These are phyloP conservation scores for Eupithecia subfuscata DNA, from an alignment of 2,888 invertebrate species.

Conservation along the genomic window DNA sequence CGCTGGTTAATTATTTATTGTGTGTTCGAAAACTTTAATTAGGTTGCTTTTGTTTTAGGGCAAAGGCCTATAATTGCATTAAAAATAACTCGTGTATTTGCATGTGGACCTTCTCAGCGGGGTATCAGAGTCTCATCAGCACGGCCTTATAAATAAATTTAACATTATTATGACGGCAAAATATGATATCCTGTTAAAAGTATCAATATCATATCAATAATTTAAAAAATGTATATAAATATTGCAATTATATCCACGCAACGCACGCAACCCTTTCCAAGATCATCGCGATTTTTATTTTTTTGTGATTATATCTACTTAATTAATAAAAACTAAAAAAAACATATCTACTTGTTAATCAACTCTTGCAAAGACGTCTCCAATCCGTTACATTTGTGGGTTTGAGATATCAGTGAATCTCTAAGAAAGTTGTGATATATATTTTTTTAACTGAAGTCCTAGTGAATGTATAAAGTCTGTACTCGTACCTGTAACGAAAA, in stretches of 20 bases:
- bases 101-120: background rate
- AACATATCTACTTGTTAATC: no score
- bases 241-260: background rate
- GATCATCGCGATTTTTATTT: background rate
- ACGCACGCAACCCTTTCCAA: background rate
- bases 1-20: background rate
- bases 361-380: no score
- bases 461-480: no score
- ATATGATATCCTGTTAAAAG: slow-evolving; percentile 1
- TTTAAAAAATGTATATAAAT: background rate
- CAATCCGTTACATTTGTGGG: no score
- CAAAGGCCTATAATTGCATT: background rate
- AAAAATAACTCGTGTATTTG: background rate
- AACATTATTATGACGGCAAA: background rate
- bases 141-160: background rate
- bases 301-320: background rate
- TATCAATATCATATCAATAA: slow-evolving; percentile 4
- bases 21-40: background rate
- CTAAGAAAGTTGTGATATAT: no score
- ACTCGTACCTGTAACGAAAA: no score
- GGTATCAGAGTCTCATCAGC: background rate
- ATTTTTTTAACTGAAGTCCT: no score
- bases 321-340: no score
- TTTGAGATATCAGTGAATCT: no score
- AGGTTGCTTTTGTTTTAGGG: background rate